These are phyloP conservation scores for Melozone crissalis DNA, from an alignment of 2,113 vertebrate species.

Conservation along the genomic window DNA sequence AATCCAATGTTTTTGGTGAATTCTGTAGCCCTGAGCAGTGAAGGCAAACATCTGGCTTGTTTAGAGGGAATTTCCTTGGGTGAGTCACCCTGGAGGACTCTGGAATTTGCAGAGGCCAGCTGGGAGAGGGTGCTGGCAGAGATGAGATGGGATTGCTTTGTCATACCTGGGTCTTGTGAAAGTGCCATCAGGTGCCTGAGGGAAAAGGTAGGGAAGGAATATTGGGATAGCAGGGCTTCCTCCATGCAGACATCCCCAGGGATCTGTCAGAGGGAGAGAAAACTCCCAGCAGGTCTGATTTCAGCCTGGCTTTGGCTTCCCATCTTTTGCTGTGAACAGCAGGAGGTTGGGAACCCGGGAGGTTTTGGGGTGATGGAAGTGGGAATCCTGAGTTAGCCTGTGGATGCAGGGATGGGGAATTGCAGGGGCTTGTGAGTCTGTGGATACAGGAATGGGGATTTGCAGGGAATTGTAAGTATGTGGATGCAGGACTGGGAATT, in stretches of 20 bases:
- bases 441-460: neutral
- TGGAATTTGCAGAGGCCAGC: neutral
- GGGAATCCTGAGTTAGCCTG: neutral
- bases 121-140: neutral
- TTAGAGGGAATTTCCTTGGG: neutral
- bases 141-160: neutral
- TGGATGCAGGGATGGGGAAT: neutral
- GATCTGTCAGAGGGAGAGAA: neutral
- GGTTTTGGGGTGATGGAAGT: neutral
- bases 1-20: neutral
- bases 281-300: neutral
- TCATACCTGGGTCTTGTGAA: neutral
- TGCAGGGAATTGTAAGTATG: neutral
- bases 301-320: neutral
- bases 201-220: neutral
- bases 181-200: neutral
- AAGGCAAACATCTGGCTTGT: neutral
- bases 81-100: neutral
- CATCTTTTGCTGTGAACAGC: neutral
- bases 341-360: neutral
- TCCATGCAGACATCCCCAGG: neutral
- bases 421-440: fast-evolving
- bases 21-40: neutral
- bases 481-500: neutral
- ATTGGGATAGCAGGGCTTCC: neutral